Evolutionary conservation across 2,113 vertebrate species (phyloP).

Genomic region (Neogale vison): DNA sequence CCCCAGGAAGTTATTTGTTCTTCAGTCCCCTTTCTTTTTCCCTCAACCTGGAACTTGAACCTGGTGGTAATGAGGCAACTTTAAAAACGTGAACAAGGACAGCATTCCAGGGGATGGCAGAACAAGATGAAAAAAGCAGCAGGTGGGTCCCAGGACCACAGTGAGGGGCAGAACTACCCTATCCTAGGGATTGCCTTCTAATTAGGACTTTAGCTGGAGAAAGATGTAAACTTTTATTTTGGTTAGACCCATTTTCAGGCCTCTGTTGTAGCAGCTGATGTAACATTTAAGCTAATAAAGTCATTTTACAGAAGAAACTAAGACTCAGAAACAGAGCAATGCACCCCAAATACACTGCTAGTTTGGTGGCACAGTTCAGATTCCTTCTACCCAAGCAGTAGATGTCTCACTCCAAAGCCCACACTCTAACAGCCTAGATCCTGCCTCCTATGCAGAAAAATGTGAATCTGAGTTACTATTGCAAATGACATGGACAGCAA

Average conservation of each 20-base stretch:
- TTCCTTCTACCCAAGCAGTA: not conserved
- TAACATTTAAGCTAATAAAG: not conserved
- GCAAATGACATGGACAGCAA: not conserved
- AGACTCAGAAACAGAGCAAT: not conserved
- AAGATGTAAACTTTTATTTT: not conserved
- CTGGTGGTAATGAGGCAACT: not conserved
- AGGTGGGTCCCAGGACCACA: not conserved
- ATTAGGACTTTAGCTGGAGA: not conserved
- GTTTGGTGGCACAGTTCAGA: not conserved
- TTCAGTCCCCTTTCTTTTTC: not conserved
- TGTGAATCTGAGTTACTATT: not conserved
- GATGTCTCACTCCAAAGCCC: not conserved
- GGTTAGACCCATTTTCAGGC: not conserved
- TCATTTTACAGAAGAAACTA: conserved; percentile 14
- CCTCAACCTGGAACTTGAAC: not conserved
- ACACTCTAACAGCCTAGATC: not conserved
- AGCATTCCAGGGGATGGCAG: not conserved
- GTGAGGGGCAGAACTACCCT: not conserved
- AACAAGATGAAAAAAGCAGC: not conserved
- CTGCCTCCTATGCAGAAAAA: not conserved
- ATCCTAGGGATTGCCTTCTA: not conserved
- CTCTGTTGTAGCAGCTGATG: not conserved
- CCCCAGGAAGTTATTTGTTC: not conserved
- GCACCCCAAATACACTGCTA: not conserved
- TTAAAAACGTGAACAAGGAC: not conserved